Evolutionary conservation across 1,140 invertebrate species (phyloP), one percentile per base, ranked within the genome.

Genomic region (Drosophila burlai): DNA sequence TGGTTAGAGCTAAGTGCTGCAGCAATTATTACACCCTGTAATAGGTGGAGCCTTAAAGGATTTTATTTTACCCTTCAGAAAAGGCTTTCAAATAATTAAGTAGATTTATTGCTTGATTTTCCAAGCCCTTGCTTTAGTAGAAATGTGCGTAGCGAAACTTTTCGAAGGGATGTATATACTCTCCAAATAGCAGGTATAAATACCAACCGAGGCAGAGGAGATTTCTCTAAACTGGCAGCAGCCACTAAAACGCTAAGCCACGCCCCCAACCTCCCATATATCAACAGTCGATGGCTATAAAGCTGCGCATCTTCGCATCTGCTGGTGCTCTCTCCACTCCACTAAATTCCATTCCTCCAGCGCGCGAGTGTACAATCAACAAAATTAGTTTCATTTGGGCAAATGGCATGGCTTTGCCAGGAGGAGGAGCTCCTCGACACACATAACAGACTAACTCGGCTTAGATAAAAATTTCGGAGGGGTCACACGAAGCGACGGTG

Each of bases 371-470:
- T 78, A 87, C 84, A 87, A 87, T 87, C 84, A 87, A 89, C 81
- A 89, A 84, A 87, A 87, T 87, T 87, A 87, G 84, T 87, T 87
- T 87, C 84, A 87, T 89, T 87, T 89, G 59, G 87, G 45, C 84
- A 87, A 89, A 87, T 84, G 84, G 84, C 84, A 89, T 78, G 83
- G 55, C 83, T 34, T n/a, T 34, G 34, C 58, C 52, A 64, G 5
- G n/a, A 57, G 34, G 52, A 55, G 34, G 34, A 38, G 13, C 52
- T 59, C 67, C 52, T 59, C 67, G 78, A 64, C 76, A 76, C 83
- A 86, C 80, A 87, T 80, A 80, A 62, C 83, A 77, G 76, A 83
- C 72, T 81, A 59, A 81, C 72, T 78, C 59, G 76, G 62, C 83
- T 87, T 83, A 67, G 76, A 87, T 55, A 46, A 45, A 60, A 55